Base-by-base conservation (phyloP, 2,888 invertebrate species). In the Alentia gelatinosa region DNA sequence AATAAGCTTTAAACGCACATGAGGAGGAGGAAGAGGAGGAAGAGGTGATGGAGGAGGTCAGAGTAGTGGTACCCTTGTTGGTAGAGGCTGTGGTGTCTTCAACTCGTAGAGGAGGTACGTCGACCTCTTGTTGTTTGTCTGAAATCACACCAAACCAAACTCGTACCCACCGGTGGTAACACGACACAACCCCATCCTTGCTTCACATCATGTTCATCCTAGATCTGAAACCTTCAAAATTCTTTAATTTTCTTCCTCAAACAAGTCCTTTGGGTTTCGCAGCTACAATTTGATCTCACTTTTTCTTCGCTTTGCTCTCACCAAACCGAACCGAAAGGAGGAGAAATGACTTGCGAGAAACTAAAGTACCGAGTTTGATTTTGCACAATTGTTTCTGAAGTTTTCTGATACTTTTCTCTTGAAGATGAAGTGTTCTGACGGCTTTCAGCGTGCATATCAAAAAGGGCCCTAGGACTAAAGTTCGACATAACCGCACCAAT, bases 91-190 rank as follows among this genome's bases (percentile, higher is more conserved):
- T 94, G 9, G 91, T 92, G 90, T 95, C 95, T 94, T 98, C 98
- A 93, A 98, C 97, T 95, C 98, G 98, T 94, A 98, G 96, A 90
- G 98, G 97, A 91, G 98, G 98, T 95, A 99, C 96, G 96, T 99
- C 99, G 96, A 99, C 97, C 96, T 99, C 99, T 96, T 99, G 99
- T 96, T 99, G 92, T 63, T 92, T 91, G 79, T 92, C 92, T 92
- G 92, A 47, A 75, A 74, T 39, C 42, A 75, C 47, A 74, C 42
- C 79, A 79, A 79, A 79, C 79, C 79, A 79, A 79, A 79, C 79
- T 79, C 79, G 79, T 79, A 79, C 79, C 79, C 79, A 79, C 68
- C 26, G 33, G n/a, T 26, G 26, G 19, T n/a, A 56, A 68, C 47
- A 68, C 68, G 26, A 26, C 30, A 68, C 68, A 30, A 68, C 68